Evolutionary conservation across 1,140 invertebrate species (phyloP), one percentile per base, ranked within the genome.

Genomic region (Akabosia matsudoensis): DNA sequence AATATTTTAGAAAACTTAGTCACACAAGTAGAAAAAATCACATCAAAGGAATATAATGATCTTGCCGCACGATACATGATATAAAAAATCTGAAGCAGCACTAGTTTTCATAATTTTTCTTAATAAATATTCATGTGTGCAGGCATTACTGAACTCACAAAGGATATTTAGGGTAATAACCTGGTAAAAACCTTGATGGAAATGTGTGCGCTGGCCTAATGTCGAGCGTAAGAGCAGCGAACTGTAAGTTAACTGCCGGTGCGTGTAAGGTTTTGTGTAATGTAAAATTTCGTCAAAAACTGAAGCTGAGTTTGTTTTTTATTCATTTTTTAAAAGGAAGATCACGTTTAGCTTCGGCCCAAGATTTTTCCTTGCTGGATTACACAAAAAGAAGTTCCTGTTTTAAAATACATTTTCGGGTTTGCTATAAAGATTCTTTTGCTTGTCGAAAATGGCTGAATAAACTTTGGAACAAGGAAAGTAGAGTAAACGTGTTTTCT

Each of bases 261-360:
- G 24, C 54, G 54, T 56, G 10, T 56, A 56, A 56, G 31, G 24
- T 30, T 30, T 67, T 67, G 61, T 4, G 26, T 67, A 67, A 31
- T 30, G 31, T 30, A 10, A 10, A 67, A 67, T 67, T 67, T 67
- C 31, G 28, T 30, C 2, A 30, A 67, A 67, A 31, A 30, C 54
- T 61, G 54, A 61, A 61, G 31, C 61, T 67, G 61, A 30, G 26
- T 67, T 30, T 10, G 7, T 67, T 67, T 67, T 67, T 67, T 30
- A 4, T 22, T 56, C 10, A 67, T 30, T 67, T 22, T 67, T 28
- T 67, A 30, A 67, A 67, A 31, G 26, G 31, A 67, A 61, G 54
- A 61, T 61, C 54, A 61, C 54, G 54, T 61, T 16, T 24, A 4
- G 4, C 7, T 24, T n/a, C 24, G 14, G 14, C 4, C 54, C 37